These are phyloP conservation scores for Lissonota sp. DNA, from an alignment of 2,888 invertebrate species.

Conservation along the genomic window DNA sequence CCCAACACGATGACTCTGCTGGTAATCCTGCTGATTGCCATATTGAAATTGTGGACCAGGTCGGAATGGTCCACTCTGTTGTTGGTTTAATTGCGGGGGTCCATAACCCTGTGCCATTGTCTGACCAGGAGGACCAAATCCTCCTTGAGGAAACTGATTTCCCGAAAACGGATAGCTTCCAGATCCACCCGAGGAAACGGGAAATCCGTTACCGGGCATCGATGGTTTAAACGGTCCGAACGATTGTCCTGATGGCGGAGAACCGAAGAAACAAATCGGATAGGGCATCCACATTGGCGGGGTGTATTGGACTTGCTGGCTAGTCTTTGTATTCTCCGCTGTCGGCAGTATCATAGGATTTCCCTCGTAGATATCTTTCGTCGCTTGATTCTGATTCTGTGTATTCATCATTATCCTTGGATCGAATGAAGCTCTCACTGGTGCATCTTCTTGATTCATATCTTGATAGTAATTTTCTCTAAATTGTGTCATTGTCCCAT, in stretches of 20 bases:
- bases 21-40: constrained; percentile 14
- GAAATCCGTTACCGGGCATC: constrained; percentile 42
- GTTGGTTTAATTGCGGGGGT: constrained; percentile 33
- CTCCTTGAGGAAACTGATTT: constrained; percentile 42
- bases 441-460: not conserved
- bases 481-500: not conserved
- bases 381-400: constrained; percentile 17
- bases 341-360: constrained; percentile 66
- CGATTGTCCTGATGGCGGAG: constrained; percentile 21
- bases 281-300: constrained; percentile 72
- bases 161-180: constrained; percentile 21
- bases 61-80: constrained; percentile 24
- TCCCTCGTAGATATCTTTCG: constrained; percentile 49
- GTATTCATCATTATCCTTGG: constrained; percentile 45
- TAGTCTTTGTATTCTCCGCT: constrained; percentile 75
- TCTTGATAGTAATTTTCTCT: not conserved
- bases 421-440: not conserved
- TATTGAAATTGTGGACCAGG: constrained; percentile 24
- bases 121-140: constrained; percentile 49
- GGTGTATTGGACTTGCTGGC: constrained; percentile 75
- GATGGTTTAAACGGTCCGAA: constrained; percentile 29
- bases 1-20: constrained; percentile 51
- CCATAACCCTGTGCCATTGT: constrained; percentile 47
- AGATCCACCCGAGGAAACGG: constrained; percentile 54
- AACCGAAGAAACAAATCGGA: constrained; percentile 72